A percentile compares a stretch with the other conserved stretches of the same genome.
These are phyloP conservation scores for Centropristis striata DNA, from an alignment of 2,113 vertebrate genomes.

Conservation along the genomic window DNA sequence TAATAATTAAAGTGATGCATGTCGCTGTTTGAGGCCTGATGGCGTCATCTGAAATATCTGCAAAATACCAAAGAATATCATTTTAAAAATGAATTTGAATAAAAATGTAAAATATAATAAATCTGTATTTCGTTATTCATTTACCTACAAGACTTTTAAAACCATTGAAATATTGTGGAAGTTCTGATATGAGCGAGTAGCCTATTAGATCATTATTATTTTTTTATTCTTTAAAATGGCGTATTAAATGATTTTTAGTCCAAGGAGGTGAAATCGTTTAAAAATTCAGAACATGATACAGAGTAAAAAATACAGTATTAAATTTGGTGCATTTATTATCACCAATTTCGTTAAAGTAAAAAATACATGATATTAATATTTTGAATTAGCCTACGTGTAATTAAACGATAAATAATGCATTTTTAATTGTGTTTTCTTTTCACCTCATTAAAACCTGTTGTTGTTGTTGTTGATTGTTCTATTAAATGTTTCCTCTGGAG, in stretches of 20 bases:
- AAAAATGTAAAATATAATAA: background rate
- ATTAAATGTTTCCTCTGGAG: constrained; percentile 50
- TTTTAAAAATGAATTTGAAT: constrained; percentile 16
- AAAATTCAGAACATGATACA: background rate
- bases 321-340: constrained; percentile 32
- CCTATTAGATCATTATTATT: no score
- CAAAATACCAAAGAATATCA: background rate
- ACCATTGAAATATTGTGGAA: background rate
- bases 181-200: no score
- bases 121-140: background rate
- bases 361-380: constrained; percentile 25
- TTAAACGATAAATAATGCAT: constrained; percentile 68
- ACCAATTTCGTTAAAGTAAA: constrained; percentile 21
- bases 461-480: constrained; percentile 61
- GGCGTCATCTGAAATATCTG: background rate
- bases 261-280: background rate
- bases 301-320: background rate
- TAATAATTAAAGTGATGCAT: background rate
- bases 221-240: no score
- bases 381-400: constrained; percentile 56
- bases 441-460: constrained; percentile 59
- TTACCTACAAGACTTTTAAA: background rate
- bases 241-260: background rate
- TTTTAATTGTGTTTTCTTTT: constrained; percentile 68
- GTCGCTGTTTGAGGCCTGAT: constrained; percentile 31